Conservation (phyloP, 2,113 vertebrate species). For the Oncorhynchus clarkii region DNA sequence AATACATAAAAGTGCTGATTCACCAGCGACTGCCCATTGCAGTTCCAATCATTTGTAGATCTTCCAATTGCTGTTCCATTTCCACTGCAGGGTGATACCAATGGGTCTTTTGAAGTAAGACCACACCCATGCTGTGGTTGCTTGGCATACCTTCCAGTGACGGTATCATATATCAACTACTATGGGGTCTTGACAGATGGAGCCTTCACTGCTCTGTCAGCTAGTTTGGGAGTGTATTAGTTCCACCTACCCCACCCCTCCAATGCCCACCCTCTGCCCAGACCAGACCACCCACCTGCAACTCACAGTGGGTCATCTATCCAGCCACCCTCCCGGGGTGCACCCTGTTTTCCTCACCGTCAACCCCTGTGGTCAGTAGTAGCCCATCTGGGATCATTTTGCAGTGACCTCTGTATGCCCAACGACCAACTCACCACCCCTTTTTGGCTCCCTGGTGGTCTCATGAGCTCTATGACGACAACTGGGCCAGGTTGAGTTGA, state of each 20-base stretch:
- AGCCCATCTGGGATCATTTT: conserved; percentile 25
- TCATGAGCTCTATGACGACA: neutral
- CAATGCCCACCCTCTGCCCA: neutral
- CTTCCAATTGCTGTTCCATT: too few relatives aligned
- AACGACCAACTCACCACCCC: neutral
- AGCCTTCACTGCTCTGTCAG: conserved; percentile 20
- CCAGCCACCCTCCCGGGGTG: conserved; percentile 8
- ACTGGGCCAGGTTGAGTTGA: neutral
- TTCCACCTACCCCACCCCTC: neutral
- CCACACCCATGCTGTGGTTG: too few relatives aligned
- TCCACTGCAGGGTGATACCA: too few relatives aligned
- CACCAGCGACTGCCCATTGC: neutral
- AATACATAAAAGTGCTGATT: too few relatives aligned
- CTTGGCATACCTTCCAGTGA: neutral
- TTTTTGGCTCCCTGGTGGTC: too few relatives aligned
- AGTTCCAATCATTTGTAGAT: neutral
- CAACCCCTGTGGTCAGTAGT: conserved; percentile 11
- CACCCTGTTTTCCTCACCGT: conserved; percentile 35
- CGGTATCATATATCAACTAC: conserved; percentile 17
- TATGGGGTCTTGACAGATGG: conserved; percentile 17
- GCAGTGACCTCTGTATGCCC: conserved; percentile 11
- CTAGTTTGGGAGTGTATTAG: conserved; percentile 14
- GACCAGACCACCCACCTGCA: conserved; percentile 45
- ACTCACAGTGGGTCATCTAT: conserved; percentile 24
- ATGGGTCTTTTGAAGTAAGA: too few relatives aligned